A percentile compares a stretch with the other conserved stretches of the same genome.
Evolutionary conservation across 2,113 vertebrate species (phyloP).

Genomic region (Illadopsis cleaveri): DNA sequence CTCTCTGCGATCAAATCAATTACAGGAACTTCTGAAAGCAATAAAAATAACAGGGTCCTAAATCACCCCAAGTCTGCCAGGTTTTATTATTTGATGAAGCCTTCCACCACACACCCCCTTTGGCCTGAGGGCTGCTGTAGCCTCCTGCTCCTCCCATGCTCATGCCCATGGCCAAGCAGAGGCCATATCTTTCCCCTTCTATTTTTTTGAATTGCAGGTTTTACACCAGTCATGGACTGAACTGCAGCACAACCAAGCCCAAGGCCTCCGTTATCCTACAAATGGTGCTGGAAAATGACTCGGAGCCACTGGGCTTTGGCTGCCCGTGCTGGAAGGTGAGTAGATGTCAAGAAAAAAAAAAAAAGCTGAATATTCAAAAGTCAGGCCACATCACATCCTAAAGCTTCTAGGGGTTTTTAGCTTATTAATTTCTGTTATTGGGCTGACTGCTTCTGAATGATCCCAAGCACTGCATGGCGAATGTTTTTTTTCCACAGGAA

Average conservation of each 20-base stretch:
- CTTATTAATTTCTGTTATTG: neutral
- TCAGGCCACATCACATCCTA: neutral
- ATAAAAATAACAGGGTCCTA: neutral
- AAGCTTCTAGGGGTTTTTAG: neutral
- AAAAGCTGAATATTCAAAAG: neutral
- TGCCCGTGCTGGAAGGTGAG: neutral
- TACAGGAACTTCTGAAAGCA: neutral
- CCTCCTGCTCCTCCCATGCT: neutral
- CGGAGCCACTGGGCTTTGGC: rapidly evolving
- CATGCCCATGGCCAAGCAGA: neutral
- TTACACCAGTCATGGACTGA: rapidly evolving
- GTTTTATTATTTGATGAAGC: neutral
- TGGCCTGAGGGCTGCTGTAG: neutral
- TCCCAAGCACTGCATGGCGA: neutral
- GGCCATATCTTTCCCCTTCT: neutral
- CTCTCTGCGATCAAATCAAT: neutral
- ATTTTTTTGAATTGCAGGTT: neutral
- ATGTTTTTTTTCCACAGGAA: slow-evolving; percentile 10
- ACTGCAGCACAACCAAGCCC: neutral
- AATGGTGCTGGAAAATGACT: neutral
- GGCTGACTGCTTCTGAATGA: neutral
- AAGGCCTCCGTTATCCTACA: neutral
- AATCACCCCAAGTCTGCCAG: neutral
- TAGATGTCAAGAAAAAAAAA: neutral
- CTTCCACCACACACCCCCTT: neutral